Evolutionary conservation across 2,797 vertebrate species (phyloP), one percentile per base, ranked within the genome.

Genomic region (Streptopelia turtur): DNA sequence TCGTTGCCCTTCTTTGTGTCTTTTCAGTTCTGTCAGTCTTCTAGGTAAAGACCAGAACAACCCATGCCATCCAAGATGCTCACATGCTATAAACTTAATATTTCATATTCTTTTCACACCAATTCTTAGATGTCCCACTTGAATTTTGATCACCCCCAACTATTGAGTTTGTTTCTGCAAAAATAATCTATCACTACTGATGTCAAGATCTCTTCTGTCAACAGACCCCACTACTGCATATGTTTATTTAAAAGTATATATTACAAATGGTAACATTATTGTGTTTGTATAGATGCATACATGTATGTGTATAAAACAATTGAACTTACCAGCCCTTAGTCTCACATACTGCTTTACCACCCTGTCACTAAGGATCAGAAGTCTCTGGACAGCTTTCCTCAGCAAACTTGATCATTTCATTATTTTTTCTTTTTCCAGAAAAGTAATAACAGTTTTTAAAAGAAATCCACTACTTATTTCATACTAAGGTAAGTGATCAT

Each of bases 261-360:
- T 17, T 41, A 52, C 11, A 57, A 13, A 24, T 3, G 12, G 28
- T 41, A 74, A 60, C 12, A 71, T 2, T 9, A 14, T 11, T 18
- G n/a, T 56, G 18, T 57, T 66, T 61, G 10, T 30, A 56, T 5
- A 60, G 18, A 28, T 39, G 31, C 4, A 35, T 25, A 50, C 5
- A 16, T 2, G 0, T 6, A 28, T 4, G 23, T 5, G 1, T 31
- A 57, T 18, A n/a, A 64, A 61, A 37, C 65, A 39, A 5, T 0
- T 11, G 2, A 85, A 57, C 4, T 55, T 11, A 66, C 16, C 11
- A 72, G 27, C 24, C 31, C 22, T 82, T 39, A 69, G 22, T 25
- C 15, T 65, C 57, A 70, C 45, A 23, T 57, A 41, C 35, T 72
- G 55, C 31, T 77, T 78, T 55, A 28, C 55, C 24, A 11, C 11